A percentile compares a stretch with the other conserved stretches of the same genome.
Evolutionary conservation across 2,797 vertebrate species (phyloP).

Genomic region (Pangasius sanitwongsei): DNA sequence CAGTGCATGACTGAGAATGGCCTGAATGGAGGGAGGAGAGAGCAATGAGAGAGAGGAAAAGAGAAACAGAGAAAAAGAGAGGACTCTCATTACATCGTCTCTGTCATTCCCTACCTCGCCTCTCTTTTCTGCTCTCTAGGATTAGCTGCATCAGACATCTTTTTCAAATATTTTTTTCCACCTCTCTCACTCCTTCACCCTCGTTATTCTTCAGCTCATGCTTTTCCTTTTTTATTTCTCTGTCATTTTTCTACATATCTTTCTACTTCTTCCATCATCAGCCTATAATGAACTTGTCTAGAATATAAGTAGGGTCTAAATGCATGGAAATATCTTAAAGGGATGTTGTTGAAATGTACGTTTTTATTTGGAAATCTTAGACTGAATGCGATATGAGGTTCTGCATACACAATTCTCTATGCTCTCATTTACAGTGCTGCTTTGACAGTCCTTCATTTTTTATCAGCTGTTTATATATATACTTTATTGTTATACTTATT

Average conservation of each 20-base stretch:
- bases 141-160: constrained; percentile 53
- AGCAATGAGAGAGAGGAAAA: constrained; percentile 37
- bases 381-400: background rate
- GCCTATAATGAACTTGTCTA: background rate
- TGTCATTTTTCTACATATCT: constrained; percentile 21
- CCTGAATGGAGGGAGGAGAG: constrained; percentile 51
- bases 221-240: constrained; percentile 13
- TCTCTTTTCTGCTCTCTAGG: constrained; percentile 51
- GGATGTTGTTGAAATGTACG: background rate
- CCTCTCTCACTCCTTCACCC: background rate
- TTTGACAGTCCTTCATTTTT: background rate
- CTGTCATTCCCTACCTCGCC: constrained; percentile 43
- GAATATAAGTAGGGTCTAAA: constrained; percentile 31
- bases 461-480: background rate
- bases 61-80: constrained; percentile 42
- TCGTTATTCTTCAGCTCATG: background rate
- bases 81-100: constrained; percentile 48
- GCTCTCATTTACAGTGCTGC: background rate
- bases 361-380: constrained; percentile 30
- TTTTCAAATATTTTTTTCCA: constrained; percentile 19
- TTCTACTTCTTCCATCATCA: background rate
- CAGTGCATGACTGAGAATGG: constrained; percentile 62
- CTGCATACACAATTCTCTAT: constrained; percentile 21
- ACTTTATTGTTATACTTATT: background rate
- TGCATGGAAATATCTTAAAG: constrained; percentile 17